Percentiles rank a stretch among this genome's conserved stretches.
Evolutionary conservation across 2,113 vertebrate species (phyloP).

Genomic region (Ciconia maguari): DNA sequence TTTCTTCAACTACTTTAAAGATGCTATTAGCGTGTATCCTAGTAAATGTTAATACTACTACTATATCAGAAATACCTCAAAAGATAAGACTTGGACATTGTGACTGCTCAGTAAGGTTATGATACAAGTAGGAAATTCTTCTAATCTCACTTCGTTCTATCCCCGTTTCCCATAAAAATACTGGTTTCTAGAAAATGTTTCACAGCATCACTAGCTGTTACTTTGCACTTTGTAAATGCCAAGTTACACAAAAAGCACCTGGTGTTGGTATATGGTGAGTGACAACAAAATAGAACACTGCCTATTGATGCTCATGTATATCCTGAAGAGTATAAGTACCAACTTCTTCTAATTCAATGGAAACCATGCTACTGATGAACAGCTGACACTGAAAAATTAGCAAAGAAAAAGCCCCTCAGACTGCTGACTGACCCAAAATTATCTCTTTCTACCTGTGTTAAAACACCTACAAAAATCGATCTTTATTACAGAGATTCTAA

Average conservation of each 20-base stretch:
- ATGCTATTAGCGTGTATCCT: not conserved
- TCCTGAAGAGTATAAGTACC: not conserved
- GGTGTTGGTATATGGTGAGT: not conserved
- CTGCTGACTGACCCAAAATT: not conserved
- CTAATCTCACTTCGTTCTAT: not conserved
- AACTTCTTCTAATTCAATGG: not conserved
- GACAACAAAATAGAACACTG: not conserved
- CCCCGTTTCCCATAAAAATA: not conserved
- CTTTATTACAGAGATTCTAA: not conserved
- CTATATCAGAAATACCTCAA: not conserved
- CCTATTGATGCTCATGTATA: not conserved
- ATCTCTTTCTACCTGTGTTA: not conserved
- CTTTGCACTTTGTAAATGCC: not conserved
- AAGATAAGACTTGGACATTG: not conserved
- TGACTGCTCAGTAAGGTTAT: not conserved
- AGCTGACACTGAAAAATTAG: not conserved
- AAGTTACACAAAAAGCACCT: not conserved
- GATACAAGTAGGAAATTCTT: not conserved
- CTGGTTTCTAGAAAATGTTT: not conserved
- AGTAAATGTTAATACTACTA: not conserved
- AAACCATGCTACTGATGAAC: not conserved
- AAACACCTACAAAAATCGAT: not conserved
- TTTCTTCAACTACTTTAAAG: not conserved
- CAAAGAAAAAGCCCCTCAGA: not conserved
- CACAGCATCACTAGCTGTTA: not conserved